A percentile compares a stretch with the other conserved stretches of the same genome.
Conservation (phyloP, 2,113 vertebrate species). For the Montifringilla adamsi region DNA sequence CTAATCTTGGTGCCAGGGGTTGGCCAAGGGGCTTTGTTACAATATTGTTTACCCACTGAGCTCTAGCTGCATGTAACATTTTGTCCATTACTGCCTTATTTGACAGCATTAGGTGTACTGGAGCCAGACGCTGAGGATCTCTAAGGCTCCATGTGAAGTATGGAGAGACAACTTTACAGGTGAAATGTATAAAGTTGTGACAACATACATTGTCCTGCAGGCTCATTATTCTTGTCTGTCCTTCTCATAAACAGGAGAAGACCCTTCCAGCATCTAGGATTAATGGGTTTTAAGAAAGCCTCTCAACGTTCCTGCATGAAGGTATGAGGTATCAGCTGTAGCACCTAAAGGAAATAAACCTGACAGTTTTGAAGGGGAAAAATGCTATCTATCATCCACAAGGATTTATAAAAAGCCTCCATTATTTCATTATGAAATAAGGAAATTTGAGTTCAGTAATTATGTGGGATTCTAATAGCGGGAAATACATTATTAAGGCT, state of each 20-base stretch:
- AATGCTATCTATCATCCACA: not conserved
- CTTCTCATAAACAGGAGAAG: not conserved
- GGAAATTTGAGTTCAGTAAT: not conserved
- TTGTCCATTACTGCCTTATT: not conserved
- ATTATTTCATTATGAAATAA: not conserved
- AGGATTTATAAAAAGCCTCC: not conserved
- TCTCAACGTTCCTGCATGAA: not conserved
- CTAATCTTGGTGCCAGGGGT: not conserved
- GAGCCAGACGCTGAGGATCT: not conserved
- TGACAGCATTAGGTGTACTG: not conserved
- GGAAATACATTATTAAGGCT: not conserved
- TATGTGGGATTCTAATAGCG: not conserved
- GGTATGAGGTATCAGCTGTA: not conserved
- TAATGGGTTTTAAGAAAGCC: not conserved
- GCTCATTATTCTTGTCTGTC: not conserved
- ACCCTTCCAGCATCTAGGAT: not conserved
- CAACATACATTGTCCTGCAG: not conserved
- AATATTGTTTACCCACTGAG: not conserved
- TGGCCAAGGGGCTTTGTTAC: not conserved
- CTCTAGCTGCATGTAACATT: not conserved
- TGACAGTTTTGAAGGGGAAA: not conserved
- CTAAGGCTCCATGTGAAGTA: not conserved
- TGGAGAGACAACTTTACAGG: not conserved
- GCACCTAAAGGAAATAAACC: not conserved
- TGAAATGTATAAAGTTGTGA: fast-evolving